Conservation (phyloP, 2,888 invertebrate genomes). For the Folsomia candida region DNA sequence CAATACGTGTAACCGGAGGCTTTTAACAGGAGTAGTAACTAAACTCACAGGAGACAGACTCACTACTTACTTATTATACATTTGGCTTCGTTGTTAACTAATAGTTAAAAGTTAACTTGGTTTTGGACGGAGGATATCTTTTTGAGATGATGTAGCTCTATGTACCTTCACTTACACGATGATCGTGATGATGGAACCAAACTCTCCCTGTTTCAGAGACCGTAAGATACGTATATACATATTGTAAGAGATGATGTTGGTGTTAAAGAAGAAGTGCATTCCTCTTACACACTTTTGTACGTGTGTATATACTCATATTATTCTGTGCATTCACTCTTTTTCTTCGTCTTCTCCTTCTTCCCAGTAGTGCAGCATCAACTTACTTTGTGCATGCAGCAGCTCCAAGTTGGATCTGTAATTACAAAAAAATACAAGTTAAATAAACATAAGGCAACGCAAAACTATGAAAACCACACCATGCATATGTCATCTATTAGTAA, state of each 20-base stretch:
- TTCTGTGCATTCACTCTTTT: neutral
- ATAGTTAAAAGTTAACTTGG: neutral
- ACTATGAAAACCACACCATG: neutral
- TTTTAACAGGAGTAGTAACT: neutral
- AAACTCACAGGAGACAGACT: neutral
- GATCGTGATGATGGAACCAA: neutral
- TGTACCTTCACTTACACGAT: neutral
- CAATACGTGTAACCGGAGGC: conserved; percentile 2
- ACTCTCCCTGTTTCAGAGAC: neutral
- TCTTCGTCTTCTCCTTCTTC: too few relatives aligned
- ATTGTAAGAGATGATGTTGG: too few relatives aligned
- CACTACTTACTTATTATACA: too few relatives aligned
- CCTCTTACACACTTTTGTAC: too few relatives aligned
- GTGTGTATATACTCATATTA: too few relatives aligned
- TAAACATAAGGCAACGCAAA: neutral
- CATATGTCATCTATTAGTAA: neutral
- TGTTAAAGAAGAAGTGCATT: too few relatives aligned
- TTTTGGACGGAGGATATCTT: neutral
- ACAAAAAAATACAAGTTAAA: conserved; percentile 7
- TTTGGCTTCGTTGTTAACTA: too few relatives aligned
- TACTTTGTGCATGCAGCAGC: neutral
- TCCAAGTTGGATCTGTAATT: neutral
- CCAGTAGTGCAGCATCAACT: neutral
- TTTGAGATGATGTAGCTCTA: neutral
- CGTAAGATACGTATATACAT: too few relatives aligned